Evolutionary conservation across 2,797 vertebrate species (phyloP), one percentile per base, ranked within the genome.

Genomic region (Pseudochaenichthys georgianus): DNA sequence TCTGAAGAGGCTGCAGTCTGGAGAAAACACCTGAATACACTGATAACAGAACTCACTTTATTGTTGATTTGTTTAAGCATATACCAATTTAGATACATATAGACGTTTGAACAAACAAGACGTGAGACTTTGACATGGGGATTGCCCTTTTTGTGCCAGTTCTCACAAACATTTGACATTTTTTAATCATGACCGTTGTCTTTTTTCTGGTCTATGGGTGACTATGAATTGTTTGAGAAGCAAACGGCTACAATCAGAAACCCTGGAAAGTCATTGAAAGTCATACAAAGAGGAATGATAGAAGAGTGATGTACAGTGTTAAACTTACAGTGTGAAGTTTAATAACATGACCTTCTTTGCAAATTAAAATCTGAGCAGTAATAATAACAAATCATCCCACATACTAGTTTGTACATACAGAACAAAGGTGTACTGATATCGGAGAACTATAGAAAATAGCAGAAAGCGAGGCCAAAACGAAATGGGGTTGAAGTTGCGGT

Each of bases 11-110:
- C 59, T 21, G 12, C 19, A 59, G 55, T 67, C 17, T 3, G 10
- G 13, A 58, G 19, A 46, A 77, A 77, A 41, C 21, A 17, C 48
- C 34, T 3, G 31, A 79, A 63, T 63, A 19, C 38, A 38, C 34
- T 38, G 3, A 64, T 73, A 23, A 21, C 23, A 15, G 19, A 38
- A 38, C 34, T 38, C 34, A 9, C 34, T 38, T 38, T 17, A 60
- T 31, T 13, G 9, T 16, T 43, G 1, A 2, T 21, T 48, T 51
- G 48, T 66, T 57, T 9, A 51, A 15, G 50, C 23, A 16, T 67
- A 4, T 0, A 31, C 11, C 13, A 12, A n/a, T 54, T 78, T 21
- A 54, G 0, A 42, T 23, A 23, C 23, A 23, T 23, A 23, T 2
- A 23, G 45, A 68, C 21, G 19, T 0, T 23, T 64, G 12, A 60